Evolutionary conservation across 2,888 invertebrate species (phyloP), one percentile per base, ranked within the genome.

Genomic region (Oscheius sp.): DNA sequence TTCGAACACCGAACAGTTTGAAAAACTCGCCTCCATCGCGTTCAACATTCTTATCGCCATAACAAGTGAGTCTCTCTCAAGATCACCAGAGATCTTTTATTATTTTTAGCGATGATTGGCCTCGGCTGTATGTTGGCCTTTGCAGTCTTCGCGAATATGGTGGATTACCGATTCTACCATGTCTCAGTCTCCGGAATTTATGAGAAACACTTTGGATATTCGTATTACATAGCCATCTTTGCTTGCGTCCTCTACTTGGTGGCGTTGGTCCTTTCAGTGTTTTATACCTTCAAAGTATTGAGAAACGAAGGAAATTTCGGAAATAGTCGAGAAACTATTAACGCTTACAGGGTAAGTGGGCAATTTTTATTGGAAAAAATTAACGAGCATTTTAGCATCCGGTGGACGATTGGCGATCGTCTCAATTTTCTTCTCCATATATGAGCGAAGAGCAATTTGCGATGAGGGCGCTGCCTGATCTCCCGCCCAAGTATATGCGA

Each of bases 131-230:
- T 81, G 17, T 46, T 80, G 31, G 70, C 81, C 17, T 84, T 84
- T 64, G 73, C 80, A 6, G 76, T 82, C 15, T 77, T 81, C 64
- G 78, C 84, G 3, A 79, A 82, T 57, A 84, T 84, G 84, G 84
- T 84, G 25, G 83, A 84, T 61, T 84, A 84, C 48, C 77, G 84
- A 37, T 84, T 84, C 72, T 84, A 79, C 69, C 82, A 83, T 55
- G 85, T 85, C 15, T 81, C 80, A 17, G 85, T 85, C 33, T 80
- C 80, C 66, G 85, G 85, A 50, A 85, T 85, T 33, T 85, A 85
- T 69, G 85, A 85, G 83, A 85, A 85, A 66, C 85, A 84, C 34
- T 74, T 74, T 27, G 85, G 85, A 15, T 85, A 84, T 50, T 84
- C 84, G 1, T 85, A 74, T 57, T 82, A 80, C 69, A 61, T 85